Percentiles rank a stretch among this genome's conserved stretches.
Evolutionary conservation across 37 sponge, comb jelly and placozoan species (phyloP).

Genomic region (Aplysina aerophoba): DNA sequence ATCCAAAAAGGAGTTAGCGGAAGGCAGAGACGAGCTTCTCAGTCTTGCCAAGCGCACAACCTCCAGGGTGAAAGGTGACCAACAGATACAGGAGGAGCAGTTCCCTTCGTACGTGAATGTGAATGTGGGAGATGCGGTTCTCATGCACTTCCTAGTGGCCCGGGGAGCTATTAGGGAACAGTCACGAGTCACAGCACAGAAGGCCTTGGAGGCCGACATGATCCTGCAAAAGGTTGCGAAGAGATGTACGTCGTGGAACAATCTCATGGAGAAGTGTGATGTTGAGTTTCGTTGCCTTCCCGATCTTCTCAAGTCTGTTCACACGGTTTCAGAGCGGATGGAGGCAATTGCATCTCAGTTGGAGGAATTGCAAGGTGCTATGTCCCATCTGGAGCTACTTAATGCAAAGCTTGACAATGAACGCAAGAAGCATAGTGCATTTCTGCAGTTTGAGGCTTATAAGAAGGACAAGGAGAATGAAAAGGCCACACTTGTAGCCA

Average conservation of each 20-base stretch:
- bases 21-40: not conserved
- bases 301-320: slow-evolving; percentile 35
- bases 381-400: slow-evolving; percentile 32
- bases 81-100: not conserved
- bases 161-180: slow-evolving; percentile 47
- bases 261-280: slow-evolving; percentile 43
- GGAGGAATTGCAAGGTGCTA: slow-evolving; percentile 43
- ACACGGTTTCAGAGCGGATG: slow-evolving; percentile 42
- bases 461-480: slow-evolving; percentile 28
- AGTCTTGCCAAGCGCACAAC: not conserved
- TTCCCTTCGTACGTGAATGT: slow-evolving; percentile 32
- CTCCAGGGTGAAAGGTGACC: not conserved
- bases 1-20: not conserved
- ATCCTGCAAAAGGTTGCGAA: slow-evolving; percentile 18
- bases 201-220: slow-evolving; percentile 21
- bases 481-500: slow-evolving; percentile 21
- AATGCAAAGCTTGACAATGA: slow-evolving; percentile 47
- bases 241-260: slow-evolving; percentile 28
- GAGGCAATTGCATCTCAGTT: slow-evolving; percentile 40
- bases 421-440: slow-evolving; percentile 47
- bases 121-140: slow-evolving; percentile 62
- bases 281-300: slow-evolving; percentile 45
- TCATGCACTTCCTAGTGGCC: slow-evolving; percentile 52
- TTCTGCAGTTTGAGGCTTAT: slow-evolving; percentile 42
- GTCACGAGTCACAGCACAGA: slow-evolving; percentile 16